A percentile compares a stretch with the other conserved stretches of the same genome.
Conservation (phyloP, 1,140 invertebrate species). For the Saccostrea echinata region DNA sequence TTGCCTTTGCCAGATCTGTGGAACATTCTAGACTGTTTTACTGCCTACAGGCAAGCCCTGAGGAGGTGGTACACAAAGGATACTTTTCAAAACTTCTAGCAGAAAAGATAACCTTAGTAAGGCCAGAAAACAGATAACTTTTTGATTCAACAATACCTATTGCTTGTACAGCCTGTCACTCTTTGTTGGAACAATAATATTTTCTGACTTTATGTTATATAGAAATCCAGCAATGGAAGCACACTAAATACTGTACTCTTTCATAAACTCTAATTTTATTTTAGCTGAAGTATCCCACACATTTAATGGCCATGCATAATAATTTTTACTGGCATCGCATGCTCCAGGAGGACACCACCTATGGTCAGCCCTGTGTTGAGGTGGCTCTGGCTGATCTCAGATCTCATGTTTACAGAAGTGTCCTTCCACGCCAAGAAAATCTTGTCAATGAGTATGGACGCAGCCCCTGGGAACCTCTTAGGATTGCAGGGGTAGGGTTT, state of each 20-base stretch:
- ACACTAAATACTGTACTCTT: no score
- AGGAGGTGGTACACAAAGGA: conserved; percentile 60
- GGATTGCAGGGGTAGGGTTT: conserved; percentile 59
- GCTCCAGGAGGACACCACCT: conserved; percentile 70
- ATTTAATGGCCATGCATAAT: conserved; percentile 71
- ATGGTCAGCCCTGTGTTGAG: conserved; percentile 69
- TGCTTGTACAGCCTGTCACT: not conserved
- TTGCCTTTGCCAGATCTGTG: conserved; percentile 68
- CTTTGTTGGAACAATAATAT: not conserved
- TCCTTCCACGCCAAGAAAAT: conserved; percentile 70
- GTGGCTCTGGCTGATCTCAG: conserved; percentile 66
- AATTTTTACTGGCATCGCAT: conserved; percentile 76
- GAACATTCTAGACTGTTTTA: conserved; percentile 73
- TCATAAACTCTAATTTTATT: not conserved
- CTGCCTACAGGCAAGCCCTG: conserved; percentile 50
- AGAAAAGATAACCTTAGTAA: conserved; percentile 43
- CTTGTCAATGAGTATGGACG: conserved; percentile 74
- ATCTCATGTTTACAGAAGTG: conserved; percentile 72
- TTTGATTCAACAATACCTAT: not conserved
- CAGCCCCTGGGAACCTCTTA: conserved; percentile 60
- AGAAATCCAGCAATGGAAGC: no score
- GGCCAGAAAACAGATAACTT: not conserved
- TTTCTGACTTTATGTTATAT: not conserved
- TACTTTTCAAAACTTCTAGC: conserved; percentile 60
- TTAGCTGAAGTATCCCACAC: conserved; percentile 60